These are phyloP conservation scores for Synaphobranchus kaupii DNA, from an alignment of 2,797 vertebrate species.

Conservation along the genomic window DNA sequence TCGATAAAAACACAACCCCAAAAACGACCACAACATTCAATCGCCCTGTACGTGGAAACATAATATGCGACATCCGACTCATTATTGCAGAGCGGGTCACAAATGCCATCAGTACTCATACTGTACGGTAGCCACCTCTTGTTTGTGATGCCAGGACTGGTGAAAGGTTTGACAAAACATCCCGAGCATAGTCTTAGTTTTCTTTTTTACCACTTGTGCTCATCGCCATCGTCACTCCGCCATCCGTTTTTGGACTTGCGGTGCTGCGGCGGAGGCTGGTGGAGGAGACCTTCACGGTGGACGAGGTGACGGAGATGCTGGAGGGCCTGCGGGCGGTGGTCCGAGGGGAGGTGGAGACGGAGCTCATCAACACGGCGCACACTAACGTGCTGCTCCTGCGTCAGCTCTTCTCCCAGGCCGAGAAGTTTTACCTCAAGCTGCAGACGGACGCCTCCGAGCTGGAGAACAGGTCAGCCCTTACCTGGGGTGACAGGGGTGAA, in stretches of 20 bases:
- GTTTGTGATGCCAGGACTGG: background rate
- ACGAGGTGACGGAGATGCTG: conserved; percentile 90
- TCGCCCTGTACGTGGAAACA: too few relatives aligned
- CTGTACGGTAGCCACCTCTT: background rate
- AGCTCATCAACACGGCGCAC: conserved; percentile 92
- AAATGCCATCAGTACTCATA: too few relatives aligned
- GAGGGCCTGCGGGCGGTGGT: conserved; percentile 85
- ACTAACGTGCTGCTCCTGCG: conserved; percentile 90
- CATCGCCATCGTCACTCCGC: background rate
- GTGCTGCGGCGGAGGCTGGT: conserved; percentile 76
- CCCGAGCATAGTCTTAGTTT: background rate
- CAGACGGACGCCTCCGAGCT: conserved; percentile 93
- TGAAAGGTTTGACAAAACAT: background rate
- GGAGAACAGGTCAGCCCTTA: conserved; percentile 83
- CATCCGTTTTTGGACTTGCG: too few relatives aligned
- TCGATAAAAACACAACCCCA: too few relatives aligned
- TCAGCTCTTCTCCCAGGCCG: conserved; percentile 91
- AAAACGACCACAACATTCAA: too few relatives aligned
- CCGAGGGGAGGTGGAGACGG: conserved; percentile 91
- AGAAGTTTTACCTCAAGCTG: conserved; percentile 93
- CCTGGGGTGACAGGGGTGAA: background rate
- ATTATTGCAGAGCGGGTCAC: too few relatives aligned
- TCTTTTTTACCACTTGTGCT: background rate
- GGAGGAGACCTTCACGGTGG: conserved; percentile 91
- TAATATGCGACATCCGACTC: too few relatives aligned